These are phyloP conservation scores for Drosophila hawaiiensis DNA, from an alignment of 2,888 invertebrate species.

Conservation along the genomic window DNA sequence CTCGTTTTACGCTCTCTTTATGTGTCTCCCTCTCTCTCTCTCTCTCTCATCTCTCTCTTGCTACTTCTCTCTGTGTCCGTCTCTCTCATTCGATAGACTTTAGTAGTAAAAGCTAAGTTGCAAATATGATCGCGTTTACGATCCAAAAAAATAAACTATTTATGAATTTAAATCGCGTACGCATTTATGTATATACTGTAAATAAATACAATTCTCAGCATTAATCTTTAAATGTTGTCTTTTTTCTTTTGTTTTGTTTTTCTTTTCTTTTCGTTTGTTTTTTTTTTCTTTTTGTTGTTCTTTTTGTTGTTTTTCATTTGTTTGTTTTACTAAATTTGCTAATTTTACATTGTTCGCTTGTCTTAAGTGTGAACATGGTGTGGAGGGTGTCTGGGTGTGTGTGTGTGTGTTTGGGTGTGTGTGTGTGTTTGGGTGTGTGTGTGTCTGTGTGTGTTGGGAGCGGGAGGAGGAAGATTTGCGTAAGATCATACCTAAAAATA, in stretches of 20 bases:
- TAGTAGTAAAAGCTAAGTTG: constrained; percentile 23
- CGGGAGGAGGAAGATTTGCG: not conserved
- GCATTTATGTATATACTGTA: constrained; percentile 23
- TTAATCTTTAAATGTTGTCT: constrained; percentile 29
- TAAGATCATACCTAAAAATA: constrained; percentile 22
- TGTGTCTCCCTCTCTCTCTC: not conserved
- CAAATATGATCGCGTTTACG: constrained; percentile 17
- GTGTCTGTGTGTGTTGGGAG: not conserved
- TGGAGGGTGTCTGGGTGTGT: not conserved
- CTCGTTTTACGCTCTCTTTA: not conserved
- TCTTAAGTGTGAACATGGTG: constrained; percentile 28
- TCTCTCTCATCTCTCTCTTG: not conserved
- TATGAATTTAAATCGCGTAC: constrained; percentile 12
- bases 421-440: too few species aligned
- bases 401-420: not conserved
- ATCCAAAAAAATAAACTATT: constrained; percentile 16
- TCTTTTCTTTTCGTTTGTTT: not conserved
- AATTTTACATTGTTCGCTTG: constrained; percentile 54
- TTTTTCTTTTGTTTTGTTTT: constrained; percentile 1
- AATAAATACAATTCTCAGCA: constrained; percentile 55
- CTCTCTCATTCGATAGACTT: constrained; percentile 6
- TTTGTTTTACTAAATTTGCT: constrained; percentile 36
- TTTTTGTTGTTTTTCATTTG: not conserved
- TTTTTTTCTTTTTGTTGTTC: constrained; percentile 7
- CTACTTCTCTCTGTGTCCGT: not conserved